Evolutionary conservation across 2,888 invertebrate species (phyloP), one percentile per base, ranked within the genome.

Genomic region (Nymphalis c-album): DNA sequence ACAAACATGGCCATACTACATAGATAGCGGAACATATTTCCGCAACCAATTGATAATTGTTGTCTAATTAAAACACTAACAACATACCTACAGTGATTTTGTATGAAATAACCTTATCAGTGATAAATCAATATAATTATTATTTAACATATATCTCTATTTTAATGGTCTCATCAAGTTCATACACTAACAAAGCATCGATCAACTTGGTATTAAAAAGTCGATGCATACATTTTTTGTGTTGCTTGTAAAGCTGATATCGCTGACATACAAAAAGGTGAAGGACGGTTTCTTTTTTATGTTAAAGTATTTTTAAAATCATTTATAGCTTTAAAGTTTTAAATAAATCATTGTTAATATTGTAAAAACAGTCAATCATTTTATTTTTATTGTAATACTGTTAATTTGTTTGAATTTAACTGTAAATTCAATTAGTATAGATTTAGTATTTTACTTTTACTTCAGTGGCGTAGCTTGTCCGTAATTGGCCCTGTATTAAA

Each of bases 221-320:
- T 35, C 40, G 18, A 31, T 35, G 8, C 13, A 6, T 55, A 17
- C 10, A 18, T 57, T 57, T 57, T 57, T 40, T 40, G 35, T 18
- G 7, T 35, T 57, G 17, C n/a, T 48, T 48, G 17, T 17, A 31
- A 55, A 13, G 53, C 17, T 55, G 26, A 16, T 31, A 22, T 26
- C n/a, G 31, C 20, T 22, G 26, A 57, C 57, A 57, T 57, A 40
- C 18, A 57, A 53, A 64, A 53, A 60, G 40, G 60, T 53, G 51
- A 60, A 64, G 64, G 59, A 60, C 26, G 45, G 18, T 60, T 13
- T 45, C 18, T 64, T 18, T n/a, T 59, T 60, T 50, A 64, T 45
- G 22, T 17, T 51, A 40, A 57, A 18, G n/a, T 57, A 57, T 35
- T 35, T 57, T 57, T 31, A n/a, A 8, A 35, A 31, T 3, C 31